A percentile compares a stretch with the other conserved stretches of the same genome.
phyloP scores from a whole-genome alignment of 2,888 invertebrate genomes.

The Seira sanloemensis region DNA sequence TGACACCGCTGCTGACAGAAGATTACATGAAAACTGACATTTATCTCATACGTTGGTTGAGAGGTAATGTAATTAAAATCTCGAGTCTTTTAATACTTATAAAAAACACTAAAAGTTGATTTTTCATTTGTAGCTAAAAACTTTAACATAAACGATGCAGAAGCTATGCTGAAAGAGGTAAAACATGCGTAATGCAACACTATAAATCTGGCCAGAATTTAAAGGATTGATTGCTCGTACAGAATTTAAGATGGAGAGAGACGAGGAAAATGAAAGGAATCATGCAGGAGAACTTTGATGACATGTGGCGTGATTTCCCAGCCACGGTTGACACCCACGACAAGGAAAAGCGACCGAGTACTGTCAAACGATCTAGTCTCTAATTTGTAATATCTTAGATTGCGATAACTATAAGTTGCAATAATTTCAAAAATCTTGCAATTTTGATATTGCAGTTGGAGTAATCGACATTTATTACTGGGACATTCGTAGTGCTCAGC shows the following conservation, averaged over 20 bases:
- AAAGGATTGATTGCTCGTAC: background rate
- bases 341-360: slow-evolving; percentile 25
- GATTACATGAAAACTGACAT: slow-evolving; percentile 50
- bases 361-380: background rate
- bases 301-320: slow-evolving; percentile 5
- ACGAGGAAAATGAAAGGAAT: slow-evolving; percentile 10
- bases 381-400: too few species aligned
- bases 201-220: background rate
- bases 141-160: slow-evolving; percentile 32
- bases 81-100: too few species aligned
- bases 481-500: slow-evolving; percentile 12
- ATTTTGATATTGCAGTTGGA: slow-evolving; percentile 16
- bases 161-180: slow-evolving; percentile 46
- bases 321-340: slow-evolving; percentile 6
- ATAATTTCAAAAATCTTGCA: background rate
- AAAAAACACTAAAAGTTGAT: too few species aligned
- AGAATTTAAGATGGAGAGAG: slow-evolving; percentile 33
- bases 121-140: slow-evolving; percentile 18
- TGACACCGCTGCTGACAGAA: slow-evolving; percentile 14
- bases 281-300: background rate
- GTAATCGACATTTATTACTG: slow-evolving; percentile 11
- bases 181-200: background rate
- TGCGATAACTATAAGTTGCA: background rate
- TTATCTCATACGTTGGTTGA: slow-evolving; percentile 43
- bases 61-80: slow-evolving; percentile 29